Conservation (phyloP, 92 coral and sea anemone genomes). For the Anthopleura xanthogrammica region DNA sequence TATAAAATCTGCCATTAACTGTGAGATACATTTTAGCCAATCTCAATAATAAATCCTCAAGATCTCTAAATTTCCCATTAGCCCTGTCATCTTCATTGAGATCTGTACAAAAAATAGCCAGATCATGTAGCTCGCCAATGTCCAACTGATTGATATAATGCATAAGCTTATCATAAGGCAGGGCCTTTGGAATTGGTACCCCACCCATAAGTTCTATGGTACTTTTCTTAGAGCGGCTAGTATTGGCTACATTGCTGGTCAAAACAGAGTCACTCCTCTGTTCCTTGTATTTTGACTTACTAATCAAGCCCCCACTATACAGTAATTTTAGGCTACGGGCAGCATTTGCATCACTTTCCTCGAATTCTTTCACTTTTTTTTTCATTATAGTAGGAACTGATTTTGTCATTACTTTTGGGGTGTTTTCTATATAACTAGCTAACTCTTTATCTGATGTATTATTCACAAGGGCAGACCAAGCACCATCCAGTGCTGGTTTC, state of each 20-base stretch:
- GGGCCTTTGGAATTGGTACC: conserved; percentile 38
- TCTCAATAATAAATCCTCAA: conserved; percentile 39
- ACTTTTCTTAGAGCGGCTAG: neutral
- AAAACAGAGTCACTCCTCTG: conserved; percentile 30
- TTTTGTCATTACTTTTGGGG: too few species aligned
- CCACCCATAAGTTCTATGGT: conserved; percentile 22
- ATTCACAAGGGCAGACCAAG: too few species aligned
- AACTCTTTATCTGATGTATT: too few species aligned
- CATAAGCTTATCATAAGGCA: conserved; percentile 53
- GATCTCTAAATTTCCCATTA: conserved; percentile 43
- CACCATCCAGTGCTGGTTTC: too few species aligned
- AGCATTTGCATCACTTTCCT: conserved; percentile 36
- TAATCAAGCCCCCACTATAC: conserved; percentile 41
- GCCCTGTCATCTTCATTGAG: conserved; percentile 3
- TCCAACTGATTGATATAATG: conserved; percentile 8
- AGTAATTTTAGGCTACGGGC: conserved; percentile 40
- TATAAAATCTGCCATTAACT: conserved; percentile 7
- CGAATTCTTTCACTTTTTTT: conserved; percentile 3
- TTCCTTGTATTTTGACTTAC: conserved; percentile 46
- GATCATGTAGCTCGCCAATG: conserved; percentile 39
- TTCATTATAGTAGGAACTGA: too few species aligned
- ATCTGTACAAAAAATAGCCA: conserved; percentile 35
- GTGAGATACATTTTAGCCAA: conserved; percentile 50
- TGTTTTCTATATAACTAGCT: too few species aligned
- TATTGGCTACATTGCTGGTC: neutral